Percentiles rank a stretch among this genome's conserved stretches.
phyloP scores from a whole-genome alignment of 1,140 invertebrate genomes.

The Saccostrea cuccullata region DNA sequence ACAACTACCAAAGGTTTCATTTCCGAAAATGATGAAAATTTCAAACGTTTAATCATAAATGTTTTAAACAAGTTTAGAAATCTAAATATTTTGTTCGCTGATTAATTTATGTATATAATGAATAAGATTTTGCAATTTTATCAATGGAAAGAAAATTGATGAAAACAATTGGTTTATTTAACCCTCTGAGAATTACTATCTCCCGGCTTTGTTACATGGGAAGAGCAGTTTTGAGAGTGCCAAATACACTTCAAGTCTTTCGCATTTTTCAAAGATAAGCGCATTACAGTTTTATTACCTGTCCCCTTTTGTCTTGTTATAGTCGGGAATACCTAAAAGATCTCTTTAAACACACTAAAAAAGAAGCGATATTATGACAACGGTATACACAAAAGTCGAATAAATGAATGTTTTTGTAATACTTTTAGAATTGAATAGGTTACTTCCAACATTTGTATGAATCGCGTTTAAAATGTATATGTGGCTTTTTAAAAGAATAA shows the following conservation, averaged over 20 bases:
- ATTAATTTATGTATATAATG: too few relatives aligned
- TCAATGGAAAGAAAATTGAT: background rate
- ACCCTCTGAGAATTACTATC: background rate
- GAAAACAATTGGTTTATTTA: background rate
- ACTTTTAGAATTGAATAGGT: background rate
- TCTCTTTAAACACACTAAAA: background rate
- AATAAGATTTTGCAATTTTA: too few relatives aligned
- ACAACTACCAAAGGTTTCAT: too few relatives aligned
- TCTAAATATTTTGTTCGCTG: too few relatives aligned
- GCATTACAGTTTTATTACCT: slow-evolving; percentile 1
- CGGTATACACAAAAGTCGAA: background rate
- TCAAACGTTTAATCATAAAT: too few relatives aligned
- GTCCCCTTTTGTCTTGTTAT: background rate
- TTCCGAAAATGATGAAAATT: too few relatives aligned
- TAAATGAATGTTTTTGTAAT: slow-evolving; percentile 13
- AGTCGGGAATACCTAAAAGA: background rate
- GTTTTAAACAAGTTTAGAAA: too few relatives aligned
- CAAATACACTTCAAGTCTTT: background rate
- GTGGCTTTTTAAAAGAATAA: background rate
- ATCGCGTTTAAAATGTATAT: background rate
- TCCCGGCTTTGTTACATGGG: background rate
- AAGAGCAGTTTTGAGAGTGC: background rate
- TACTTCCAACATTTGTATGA: background rate
- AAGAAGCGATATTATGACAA: slow-evolving; percentile 23
- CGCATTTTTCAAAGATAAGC: background rate